Evolutionary conservation across 2,888 invertebrate species (phyloP).

Genomic region (Mayetiola destructor): DNA sequence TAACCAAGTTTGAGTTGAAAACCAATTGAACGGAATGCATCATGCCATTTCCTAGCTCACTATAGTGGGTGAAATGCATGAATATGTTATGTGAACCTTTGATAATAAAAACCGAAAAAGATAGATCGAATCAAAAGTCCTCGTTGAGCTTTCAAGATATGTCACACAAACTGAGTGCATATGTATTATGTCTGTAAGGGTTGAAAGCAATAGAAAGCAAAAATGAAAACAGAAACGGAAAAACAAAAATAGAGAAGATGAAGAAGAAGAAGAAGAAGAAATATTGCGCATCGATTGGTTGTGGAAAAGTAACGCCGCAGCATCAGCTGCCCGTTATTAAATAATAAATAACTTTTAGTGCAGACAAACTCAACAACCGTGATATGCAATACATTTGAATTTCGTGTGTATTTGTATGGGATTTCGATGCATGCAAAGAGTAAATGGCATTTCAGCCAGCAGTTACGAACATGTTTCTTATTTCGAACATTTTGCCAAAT

Average conservation of each 20-base stretch:
- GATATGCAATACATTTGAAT: constrained; percentile 4
- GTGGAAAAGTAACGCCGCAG: not conserved
- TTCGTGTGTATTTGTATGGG: not conserved
- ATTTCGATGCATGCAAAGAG: too few relatives aligned
- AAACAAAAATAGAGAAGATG: not conserved
- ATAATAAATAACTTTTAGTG: constrained; percentile 12
- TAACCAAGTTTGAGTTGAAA: too few relatives aligned
- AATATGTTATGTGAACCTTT: too few relatives aligned
- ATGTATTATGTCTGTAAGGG: too few relatives aligned
- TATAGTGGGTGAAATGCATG: too few relatives aligned
- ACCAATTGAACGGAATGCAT: too few relatives aligned
- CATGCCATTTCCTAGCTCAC: too few relatives aligned
- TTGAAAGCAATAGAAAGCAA: too few relatives aligned
- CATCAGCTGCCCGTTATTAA: constrained; percentile 13
- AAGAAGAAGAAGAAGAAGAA: not conserved
- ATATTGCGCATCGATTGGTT: constrained; percentile 11
- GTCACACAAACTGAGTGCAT: too few relatives aligned
- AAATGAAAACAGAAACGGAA: not conserved
- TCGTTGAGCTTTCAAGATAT: too few relatives aligned
- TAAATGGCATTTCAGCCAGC: not conserved
- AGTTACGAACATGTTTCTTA: not conserved
- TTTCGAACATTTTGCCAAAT: constrained; percentile 4
- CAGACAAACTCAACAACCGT: constrained; percentile 12
- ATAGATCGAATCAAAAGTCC: too few relatives aligned
- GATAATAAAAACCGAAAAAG: too few relatives aligned